phyloP scores from a whole-genome alignment of 2,113 vertebrate genomes.

The Poicephalus meyeri region DNA sequence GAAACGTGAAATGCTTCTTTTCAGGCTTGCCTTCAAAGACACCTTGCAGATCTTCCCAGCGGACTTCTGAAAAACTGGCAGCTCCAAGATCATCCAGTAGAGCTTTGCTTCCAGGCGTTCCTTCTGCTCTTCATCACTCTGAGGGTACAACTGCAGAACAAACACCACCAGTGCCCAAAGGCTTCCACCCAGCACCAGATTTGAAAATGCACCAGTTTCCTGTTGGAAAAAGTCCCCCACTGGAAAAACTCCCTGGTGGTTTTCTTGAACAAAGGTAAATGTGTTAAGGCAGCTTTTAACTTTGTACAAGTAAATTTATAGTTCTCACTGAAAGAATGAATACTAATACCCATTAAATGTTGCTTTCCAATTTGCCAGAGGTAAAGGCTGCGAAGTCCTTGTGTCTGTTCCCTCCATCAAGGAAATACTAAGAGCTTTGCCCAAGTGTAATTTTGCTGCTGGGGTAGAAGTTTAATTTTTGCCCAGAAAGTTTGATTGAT shows the following conservation, averaged over 20 bases:
- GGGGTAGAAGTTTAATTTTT: neutral
- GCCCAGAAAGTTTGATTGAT: neutral
- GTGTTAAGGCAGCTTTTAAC: neutral
- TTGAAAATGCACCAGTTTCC: neutral
- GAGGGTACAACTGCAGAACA: neutral
- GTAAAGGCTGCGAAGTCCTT: neutral
- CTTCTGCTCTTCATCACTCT: neutral
- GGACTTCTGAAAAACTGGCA: neutral
- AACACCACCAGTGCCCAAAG: neutral
- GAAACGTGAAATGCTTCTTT: neutral
- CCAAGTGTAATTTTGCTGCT: neutral
- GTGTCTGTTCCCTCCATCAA: neutral
- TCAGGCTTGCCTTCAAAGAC: conserved; percentile 23
- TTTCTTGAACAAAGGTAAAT: conserved; percentile 31
- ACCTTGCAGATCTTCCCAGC: neutral
- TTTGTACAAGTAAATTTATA: neutral
- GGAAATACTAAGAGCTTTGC: neutral
- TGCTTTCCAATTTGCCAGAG: neutral
- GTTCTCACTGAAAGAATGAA: neutral
- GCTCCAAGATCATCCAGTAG: neutral
- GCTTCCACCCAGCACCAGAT: neutral
- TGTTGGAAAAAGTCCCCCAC: neutral
- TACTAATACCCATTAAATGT: neutral
- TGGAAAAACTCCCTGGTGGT: neutral
- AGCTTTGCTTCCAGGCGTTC: neutral